Percentiles rank a stretch among this genome's conserved stretches.
These are phyloP conservation scores for Nibea albiflora DNA, from an alignment of 2,113 vertebrate genomes.

Conservation along the genomic window DNA sequence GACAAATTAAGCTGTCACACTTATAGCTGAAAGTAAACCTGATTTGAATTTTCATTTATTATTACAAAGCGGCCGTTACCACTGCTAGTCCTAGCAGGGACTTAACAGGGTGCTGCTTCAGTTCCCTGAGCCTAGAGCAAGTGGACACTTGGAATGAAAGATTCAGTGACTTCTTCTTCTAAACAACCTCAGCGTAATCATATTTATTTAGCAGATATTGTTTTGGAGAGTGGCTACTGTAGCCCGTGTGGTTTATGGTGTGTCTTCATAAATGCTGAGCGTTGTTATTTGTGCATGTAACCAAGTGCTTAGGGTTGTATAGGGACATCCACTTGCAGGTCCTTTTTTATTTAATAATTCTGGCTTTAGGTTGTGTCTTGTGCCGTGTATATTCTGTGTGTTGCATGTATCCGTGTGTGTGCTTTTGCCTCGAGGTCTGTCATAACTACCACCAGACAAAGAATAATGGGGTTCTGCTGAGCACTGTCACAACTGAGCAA, in stretches of 20 bases:
- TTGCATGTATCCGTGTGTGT: background rate
- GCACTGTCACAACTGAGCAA: conserved; percentile 34
- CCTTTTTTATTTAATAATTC: background rate
- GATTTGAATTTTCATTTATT: background rate
- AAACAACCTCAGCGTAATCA: background rate
- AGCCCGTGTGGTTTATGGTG: background rate
- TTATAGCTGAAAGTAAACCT: background rate
- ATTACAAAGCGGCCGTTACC: no score
- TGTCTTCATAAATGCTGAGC: background rate
- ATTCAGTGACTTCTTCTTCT: background rate
- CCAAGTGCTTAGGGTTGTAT: background rate
- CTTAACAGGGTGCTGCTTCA: background rate
- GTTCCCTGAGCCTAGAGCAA: no score
- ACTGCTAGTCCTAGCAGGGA: background rate
- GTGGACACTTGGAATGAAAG: background rate
- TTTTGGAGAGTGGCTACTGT: background rate
- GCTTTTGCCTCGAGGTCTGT: conserved; percentile 19
- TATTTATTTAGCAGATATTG: conserved; percentile 5
- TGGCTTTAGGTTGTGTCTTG: background rate
- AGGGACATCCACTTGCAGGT: background rate
- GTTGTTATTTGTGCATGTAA: background rate
- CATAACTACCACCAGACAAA: conserved; percentile 42
- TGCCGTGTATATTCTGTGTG: background rate
- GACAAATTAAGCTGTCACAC: background rate
- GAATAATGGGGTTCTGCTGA: conserved; percentile 44